Percentiles rank a stretch among this genome's conserved stretches.
These are phyloP conservation scores for Eristalis arbustorum DNA, from an alignment of 2,888 invertebrate genomes.

Conservation along the genomic window DNA sequence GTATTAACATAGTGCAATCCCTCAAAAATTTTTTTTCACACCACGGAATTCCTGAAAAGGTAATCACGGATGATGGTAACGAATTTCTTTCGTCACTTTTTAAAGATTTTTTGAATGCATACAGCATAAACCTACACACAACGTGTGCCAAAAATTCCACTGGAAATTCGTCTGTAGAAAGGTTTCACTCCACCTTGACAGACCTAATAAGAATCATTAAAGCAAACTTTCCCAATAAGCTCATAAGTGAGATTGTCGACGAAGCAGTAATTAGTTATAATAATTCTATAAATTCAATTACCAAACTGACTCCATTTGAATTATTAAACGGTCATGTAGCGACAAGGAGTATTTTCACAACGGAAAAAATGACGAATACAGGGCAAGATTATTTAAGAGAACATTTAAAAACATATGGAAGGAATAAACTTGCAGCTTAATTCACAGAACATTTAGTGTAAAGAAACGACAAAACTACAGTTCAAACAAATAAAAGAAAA, in stretches of 20 bases:
- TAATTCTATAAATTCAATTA: conserved; percentile 4
- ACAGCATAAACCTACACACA: conserved; percentile 19
- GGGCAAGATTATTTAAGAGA: conserved; percentile 24
- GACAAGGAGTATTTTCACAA: neutral
- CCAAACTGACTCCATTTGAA: conserved; percentile 9
- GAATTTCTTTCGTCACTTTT: conserved; percentile 60
- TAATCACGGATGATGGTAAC: conserved; percentile 62
- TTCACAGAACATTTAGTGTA: neutral
- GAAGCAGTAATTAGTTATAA: conserved; percentile 3
- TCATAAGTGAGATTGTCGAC: neutral
- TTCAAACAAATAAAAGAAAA: neutral
- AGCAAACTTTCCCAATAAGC: neutral
- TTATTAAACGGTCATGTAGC: neutral
- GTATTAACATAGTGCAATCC: conserved; percentile 51
- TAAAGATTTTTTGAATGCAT: conserved; percentile 45
- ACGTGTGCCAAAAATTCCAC: conserved; percentile 15
- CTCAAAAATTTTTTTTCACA: conserved; percentile 31
- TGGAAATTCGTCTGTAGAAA: conserved; percentile 1
- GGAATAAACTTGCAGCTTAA: neutral
- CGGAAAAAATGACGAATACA: neutral
- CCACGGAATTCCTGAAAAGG: conserved; percentile 53
- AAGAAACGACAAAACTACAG: neutral
- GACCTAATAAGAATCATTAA: neutral
- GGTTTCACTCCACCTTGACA: conserved; percentile 14
- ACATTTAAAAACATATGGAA: neutral